A percentile compares a stretch with the other conserved stretches of the same genome.
phyloP scores from a whole-genome alignment of 2,113 vertebrate species.

The Propithecus coquereli region DNA sequence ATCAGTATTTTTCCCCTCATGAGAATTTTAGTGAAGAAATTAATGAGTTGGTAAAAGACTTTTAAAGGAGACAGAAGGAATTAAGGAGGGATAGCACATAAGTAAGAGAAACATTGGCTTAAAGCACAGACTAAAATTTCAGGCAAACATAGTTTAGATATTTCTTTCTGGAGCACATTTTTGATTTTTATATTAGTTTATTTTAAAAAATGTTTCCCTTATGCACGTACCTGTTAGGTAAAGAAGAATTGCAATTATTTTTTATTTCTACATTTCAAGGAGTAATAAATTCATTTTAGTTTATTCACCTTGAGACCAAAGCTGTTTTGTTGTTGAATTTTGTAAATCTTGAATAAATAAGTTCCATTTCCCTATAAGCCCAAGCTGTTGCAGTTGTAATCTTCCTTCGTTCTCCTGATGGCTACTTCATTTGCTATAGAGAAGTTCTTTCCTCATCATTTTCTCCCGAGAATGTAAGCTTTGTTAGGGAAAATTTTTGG shows the following conservation, averaged over 20 bases:
- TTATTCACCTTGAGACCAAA: background rate
- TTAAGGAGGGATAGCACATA: conserved; percentile 29
- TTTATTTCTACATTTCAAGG: conserved; percentile 36
- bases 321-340: background rate
- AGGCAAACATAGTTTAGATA: background rate
- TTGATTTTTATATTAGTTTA: background rate
- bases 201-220: background rate
- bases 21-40: conserved; percentile 59
- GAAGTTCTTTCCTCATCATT: background rate
- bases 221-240: background rate
- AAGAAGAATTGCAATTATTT: background rate
- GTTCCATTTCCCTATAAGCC: background rate
- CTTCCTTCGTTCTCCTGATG: background rate
- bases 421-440: background rate
- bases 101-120: conserved; percentile 51
- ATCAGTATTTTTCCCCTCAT: conserved; percentile 34
- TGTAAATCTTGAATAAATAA: conserved; percentile 4
- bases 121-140: background rate
- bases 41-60: conserved; percentile 1
- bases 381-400: background rate
- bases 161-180: background rate
- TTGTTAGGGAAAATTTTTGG: background rate
- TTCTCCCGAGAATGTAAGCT: background rate
- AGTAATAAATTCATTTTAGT: conserved; percentile 3
- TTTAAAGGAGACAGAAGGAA: conserved; percentile 10